Evolutionary conservation across 2,113 vertebrate species (phyloP).

Genomic region (Ameiurus melas): DNA sequence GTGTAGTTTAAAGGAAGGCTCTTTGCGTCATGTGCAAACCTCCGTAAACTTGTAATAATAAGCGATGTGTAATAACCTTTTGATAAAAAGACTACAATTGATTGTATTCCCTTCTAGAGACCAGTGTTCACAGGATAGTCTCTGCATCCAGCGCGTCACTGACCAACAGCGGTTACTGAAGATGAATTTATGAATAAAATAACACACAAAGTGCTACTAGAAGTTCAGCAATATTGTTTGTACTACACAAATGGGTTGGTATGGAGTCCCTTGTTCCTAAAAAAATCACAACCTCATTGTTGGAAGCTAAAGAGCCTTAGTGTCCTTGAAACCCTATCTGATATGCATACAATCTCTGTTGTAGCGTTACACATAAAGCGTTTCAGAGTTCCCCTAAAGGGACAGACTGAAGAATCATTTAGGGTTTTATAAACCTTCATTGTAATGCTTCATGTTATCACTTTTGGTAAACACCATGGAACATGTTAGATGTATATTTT

Average conservation of each 20-base stretch:
- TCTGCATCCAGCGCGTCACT: background rate
- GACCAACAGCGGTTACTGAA: background rate
- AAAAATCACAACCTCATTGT: background rate
- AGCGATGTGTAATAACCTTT: background rate
- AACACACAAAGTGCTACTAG: background rate
- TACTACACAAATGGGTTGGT: background rate
- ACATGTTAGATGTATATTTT: background rate
- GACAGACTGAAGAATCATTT: background rate
- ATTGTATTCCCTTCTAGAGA: background rate
- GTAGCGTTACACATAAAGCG: too few species aligned
- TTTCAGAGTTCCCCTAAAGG: background rate
- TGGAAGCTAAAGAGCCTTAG: background rate
- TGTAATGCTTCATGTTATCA: background rate
- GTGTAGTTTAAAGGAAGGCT: background rate
- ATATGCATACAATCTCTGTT: background rate
- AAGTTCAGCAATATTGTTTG: background rate
- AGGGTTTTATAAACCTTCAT: background rate
- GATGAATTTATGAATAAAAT: background rate
- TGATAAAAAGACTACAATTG: background rate
- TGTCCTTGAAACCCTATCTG: background rate
- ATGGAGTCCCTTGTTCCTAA: background rate
- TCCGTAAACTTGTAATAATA: background rate
- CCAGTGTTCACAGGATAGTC: background rate
- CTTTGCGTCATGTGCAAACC: background rate
- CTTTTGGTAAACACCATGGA: background rate